phyloP scores from a whole-genome alignment of 2,888 invertebrate species.

The Apamea monoglypha region DNA sequence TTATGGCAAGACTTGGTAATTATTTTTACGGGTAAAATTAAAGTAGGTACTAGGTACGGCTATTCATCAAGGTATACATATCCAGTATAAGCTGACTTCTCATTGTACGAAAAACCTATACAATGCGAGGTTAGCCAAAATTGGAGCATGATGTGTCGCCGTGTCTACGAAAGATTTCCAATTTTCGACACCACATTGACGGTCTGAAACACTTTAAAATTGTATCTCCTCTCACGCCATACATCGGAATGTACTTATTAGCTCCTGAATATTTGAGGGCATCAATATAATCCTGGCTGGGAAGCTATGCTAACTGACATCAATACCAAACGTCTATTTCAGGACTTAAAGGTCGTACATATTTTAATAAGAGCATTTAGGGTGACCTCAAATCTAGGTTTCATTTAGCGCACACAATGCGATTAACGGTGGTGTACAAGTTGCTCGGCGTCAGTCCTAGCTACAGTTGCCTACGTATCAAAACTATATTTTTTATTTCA shows the following conservation, averaged over 20 bases:
- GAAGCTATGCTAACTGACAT: conserved; percentile 27
- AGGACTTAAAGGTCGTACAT: conserved; percentile 23
- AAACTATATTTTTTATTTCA: neutral
- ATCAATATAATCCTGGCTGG: conserved; percentile 42
- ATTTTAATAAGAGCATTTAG: conserved; percentile 34
- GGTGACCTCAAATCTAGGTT: neutral
- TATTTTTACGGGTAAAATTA: neutral
- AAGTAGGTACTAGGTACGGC: neutral
- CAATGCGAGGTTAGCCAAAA: too few species aligned
- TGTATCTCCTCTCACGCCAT: conserved; percentile 17
- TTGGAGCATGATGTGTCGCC: too few species aligned
- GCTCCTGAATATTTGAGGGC: conserved; percentile 65
- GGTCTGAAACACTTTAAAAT: conserved; percentile 20
- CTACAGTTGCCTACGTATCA: neutral
- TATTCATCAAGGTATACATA: too few species aligned
- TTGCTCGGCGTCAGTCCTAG: neutral
- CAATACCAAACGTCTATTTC: conserved; percentile 24
- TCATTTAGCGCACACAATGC: neutral
- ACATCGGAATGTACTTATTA: conserved; percentile 65
- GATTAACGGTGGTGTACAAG: too few species aligned
- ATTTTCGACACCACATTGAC: conserved; percentile 18
- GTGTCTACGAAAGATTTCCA: neutral
- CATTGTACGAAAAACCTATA: too few species aligned
- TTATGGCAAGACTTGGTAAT: too few species aligned
- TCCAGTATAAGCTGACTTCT: too few species aligned